A percentile compares a stretch with the other conserved stretches of the same genome.
Conservation (phyloP, 2,888 invertebrate genomes). For the Tinea pellionella region DNA sequence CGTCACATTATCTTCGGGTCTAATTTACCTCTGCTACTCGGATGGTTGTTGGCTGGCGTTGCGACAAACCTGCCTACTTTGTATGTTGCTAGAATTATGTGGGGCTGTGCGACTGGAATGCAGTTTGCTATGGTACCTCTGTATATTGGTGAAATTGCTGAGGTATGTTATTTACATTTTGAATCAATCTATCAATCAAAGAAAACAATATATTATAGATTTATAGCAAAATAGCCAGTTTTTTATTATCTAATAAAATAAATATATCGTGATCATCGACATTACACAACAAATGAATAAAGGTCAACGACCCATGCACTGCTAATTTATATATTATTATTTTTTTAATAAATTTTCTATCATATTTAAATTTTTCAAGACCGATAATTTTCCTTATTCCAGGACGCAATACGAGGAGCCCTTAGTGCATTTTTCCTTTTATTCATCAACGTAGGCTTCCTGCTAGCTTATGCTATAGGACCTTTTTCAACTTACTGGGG, state of each 20-base stretch:
- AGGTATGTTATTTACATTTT: conserved; percentile 44
- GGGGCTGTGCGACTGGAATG: conserved; percentile 77
- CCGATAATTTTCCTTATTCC: too few relatives aligned
- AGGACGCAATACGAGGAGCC: conserved; percentile 82
- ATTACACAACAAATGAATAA: too few relatives aligned
- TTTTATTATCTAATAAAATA: too few relatives aligned
- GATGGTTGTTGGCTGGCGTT: conserved; percentile 78
- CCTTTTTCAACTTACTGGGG: conserved; percentile 77
- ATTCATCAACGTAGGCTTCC: conserved; percentile 78
- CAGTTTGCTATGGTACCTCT: conserved; percentile 82
- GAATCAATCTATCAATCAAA: too few relatives aligned
- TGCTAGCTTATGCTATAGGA: conserved; percentile 79
- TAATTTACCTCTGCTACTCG: conserved; percentile 75
- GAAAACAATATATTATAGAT: too few relatives aligned
- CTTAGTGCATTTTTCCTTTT: conserved; percentile 84
- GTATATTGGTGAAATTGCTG: conserved; percentile 88
- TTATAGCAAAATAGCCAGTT: too few relatives aligned
- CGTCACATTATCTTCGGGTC: conserved; percentile 76
- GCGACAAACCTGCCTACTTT: conserved; percentile 56
- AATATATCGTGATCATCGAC: too few relatives aligned
- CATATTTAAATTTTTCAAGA: too few relatives aligned
- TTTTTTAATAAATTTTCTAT: too few relatives aligned
- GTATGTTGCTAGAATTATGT: conserved; percentile 68
- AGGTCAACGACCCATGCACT: too few relatives aligned
- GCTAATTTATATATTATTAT: too few relatives aligned